Percentiles rank a stretch among this genome's conserved stretches.
These are phyloP conservation scores for Drosophila grimshawi DNA, from an alignment of 1,140 invertebrate species.

Conservation along the genomic window DNA sequence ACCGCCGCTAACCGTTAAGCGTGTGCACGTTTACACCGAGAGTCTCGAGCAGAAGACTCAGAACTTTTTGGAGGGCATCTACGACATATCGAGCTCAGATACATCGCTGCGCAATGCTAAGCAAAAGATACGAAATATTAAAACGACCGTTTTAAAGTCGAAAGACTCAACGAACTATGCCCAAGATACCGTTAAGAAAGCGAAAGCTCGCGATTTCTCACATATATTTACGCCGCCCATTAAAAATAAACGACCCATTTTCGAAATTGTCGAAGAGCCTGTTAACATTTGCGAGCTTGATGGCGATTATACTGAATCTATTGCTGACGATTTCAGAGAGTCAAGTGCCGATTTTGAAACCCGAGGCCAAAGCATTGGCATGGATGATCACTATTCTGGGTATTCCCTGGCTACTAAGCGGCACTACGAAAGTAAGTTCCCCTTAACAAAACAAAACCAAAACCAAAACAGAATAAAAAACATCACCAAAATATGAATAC, in stretches of 20 bases:
- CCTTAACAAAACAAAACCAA: not conserved
- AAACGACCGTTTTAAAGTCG: constrained; percentile 79
- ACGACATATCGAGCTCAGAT: constrained; percentile 69
- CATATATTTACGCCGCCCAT: constrained; percentile 82
- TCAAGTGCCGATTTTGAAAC: constrained; percentile 71
- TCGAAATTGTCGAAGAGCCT: constrained; percentile 81
- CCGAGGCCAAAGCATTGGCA: constrained; percentile 73
- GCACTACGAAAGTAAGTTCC: constrained; percentile 80
- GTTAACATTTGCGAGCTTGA: constrained; percentile 67
- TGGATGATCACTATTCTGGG: constrained; percentile 83
- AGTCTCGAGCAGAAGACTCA: constrained; percentile 80
- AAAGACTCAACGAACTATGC: constrained; percentile 82
- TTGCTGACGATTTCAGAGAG: constrained; percentile 82
- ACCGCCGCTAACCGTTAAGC: constrained; percentile 73
- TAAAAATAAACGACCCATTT: constrained; percentile 70
- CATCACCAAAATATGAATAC: not conserved
- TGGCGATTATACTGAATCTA: constrained; percentile 77
- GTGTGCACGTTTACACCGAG: constrained; percentile 78
- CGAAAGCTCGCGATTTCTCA: constrained; percentile 79
- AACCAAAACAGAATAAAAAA: not conserved
- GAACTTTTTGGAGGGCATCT: constrained; percentile 83
- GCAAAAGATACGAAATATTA: constrained; percentile 82
- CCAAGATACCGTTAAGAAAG: constrained; percentile 83
- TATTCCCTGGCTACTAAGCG: constrained; percentile 69
- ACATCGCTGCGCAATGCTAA: constrained; percentile 80